A percentile compares a stretch with the other conserved stretches of the same genome.
Conservation (phyloP, 2,113 vertebrate species). For the Hippocampus barbouri region DNA sequence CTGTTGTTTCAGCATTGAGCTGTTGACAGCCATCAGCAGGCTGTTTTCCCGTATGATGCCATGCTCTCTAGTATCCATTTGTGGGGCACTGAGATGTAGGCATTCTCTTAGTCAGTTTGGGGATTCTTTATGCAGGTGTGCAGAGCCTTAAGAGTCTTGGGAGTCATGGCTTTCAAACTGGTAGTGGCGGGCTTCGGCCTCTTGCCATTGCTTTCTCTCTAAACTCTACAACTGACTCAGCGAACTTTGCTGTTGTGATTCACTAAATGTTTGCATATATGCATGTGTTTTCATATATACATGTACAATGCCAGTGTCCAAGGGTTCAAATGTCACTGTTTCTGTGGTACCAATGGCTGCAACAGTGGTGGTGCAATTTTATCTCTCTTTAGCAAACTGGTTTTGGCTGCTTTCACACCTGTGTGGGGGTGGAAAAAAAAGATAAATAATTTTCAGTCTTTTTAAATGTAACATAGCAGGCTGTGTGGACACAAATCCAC, state of each 20-base stretch:
- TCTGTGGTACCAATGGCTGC: neutral
- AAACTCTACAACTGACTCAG: neutral
- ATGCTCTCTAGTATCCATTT: neutral
- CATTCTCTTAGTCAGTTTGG: neutral
- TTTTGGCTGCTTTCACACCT: neutral
- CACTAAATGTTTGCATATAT: neutral
- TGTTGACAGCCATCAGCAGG: neutral
- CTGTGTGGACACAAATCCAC: neutral
- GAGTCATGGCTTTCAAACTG: neutral
- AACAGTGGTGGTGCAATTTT: neutral
- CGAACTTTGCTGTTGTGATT: neutral
- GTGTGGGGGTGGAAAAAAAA: neutral
- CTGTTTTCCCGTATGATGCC: neutral
- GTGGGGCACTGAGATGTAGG: neutral
- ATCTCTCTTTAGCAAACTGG: conserved; percentile 10
- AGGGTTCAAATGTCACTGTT: neutral
- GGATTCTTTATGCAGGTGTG: neutral
- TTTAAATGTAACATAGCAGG: neutral
- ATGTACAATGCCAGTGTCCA: neutral
- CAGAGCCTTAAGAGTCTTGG: neutral
- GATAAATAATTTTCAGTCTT: neutral
- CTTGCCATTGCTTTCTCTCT: neutral
- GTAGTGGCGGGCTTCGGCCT: neutral
- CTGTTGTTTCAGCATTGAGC: neutral
- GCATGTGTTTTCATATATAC: neutral